These are phyloP conservation scores for Ammodytes dubius DNA, from an alignment of 2,113 vertebrate species.

Conservation along the genomic window DNA sequence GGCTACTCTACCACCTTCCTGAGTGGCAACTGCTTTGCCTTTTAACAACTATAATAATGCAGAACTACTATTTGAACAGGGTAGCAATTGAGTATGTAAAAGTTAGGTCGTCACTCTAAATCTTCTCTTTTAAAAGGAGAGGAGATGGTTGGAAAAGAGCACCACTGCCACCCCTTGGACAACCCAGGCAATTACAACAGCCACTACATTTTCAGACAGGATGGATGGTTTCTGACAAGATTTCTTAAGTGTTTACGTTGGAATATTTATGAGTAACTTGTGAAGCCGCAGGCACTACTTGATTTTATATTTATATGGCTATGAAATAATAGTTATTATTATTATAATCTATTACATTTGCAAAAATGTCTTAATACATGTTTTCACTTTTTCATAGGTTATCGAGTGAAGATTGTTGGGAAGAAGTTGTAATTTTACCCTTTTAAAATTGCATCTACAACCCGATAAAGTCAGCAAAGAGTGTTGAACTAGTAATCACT, in stretches of 20 bases:
- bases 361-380: no score
- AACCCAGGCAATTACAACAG: constrained; percentile 17
- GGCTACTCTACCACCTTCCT: constrained; percentile 24
- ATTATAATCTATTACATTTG: no score
- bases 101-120: constrained; percentile 52
- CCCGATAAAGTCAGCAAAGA: no score
- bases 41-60: constrained; percentile 53
- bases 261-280: background rate
- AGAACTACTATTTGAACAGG: constrained; percentile 61
- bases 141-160: constrained; percentile 41
- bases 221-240: background rate
- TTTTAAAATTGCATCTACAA: no score
- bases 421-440: no score
- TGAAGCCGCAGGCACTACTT: background rate
- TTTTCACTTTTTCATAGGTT: no score
- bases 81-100: constrained; percentile 61
- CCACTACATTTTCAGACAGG: background rate
- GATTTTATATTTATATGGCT: no score
- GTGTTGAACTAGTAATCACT: no score
- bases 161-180: constrained; percentile 72
- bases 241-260: background rate
- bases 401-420: no score
- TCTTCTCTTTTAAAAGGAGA: background rate
- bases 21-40: constrained; percentile 50
- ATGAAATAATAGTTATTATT: background rate